Conservation (phyloP, 1,140 invertebrate genomes). For the Pygmarrhopalites habei region DNA sequence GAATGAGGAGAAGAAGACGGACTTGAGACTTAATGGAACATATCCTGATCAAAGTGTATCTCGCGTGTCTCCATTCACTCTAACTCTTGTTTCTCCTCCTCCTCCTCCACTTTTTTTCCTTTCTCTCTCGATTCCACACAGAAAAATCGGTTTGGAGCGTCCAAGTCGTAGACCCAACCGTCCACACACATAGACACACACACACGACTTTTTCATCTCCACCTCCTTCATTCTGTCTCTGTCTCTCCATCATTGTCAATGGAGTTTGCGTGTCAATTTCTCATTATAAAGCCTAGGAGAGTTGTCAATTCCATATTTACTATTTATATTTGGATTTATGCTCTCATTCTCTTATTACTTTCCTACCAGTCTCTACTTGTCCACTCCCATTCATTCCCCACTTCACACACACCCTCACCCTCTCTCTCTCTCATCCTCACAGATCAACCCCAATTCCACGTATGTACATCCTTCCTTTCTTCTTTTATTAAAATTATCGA, state of each 20-base stretch:
- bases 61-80: constrained; percentile 3
- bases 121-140: no score
- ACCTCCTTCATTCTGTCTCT: constrained; percentile 1
- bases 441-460: no score
- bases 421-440: no score
- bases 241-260: constrained; percentile 15
- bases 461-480: no score
- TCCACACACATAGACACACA: no score
- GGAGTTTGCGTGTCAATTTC: neutral
- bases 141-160: no score
- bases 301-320: no score
- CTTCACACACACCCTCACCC: neutral
- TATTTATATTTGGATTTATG: no score
- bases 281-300: constrained; percentile 4
- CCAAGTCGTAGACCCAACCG: no score
- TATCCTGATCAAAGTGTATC: constrained; percentile 8
- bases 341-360: neutral
- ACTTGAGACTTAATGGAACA: neutral
- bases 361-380: neutral
- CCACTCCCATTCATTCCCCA: neutral
- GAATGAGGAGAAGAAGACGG: neutral
- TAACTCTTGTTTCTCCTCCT: constrained; percentile 1
- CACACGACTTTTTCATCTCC: constrained; percentile 6
- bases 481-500: no score
- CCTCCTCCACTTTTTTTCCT: neutral